phyloP scores from a whole-genome alignment of 2,888 invertebrate genomes.

The Aradus depressus region DNA sequence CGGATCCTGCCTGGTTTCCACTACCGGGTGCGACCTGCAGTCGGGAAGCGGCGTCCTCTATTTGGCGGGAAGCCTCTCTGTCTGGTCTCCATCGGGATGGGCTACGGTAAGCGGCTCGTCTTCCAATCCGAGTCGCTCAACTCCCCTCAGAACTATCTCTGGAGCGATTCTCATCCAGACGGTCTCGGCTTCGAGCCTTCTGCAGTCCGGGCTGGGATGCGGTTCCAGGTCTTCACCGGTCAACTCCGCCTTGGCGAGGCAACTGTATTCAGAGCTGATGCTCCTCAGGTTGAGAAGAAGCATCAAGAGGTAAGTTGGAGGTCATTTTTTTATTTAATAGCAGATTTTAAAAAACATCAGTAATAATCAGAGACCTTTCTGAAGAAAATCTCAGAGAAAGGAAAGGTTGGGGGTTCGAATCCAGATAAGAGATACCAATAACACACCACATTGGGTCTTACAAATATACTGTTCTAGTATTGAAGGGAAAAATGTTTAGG shows the following conservation, averaged over 20 bases:
- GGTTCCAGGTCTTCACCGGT: constrained; percentile 49
- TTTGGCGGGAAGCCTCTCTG: constrained; percentile 53
- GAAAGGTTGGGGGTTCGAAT: too few species aligned
- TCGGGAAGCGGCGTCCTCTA: constrained; percentile 47
- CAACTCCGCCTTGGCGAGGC: constrained; percentile 54
- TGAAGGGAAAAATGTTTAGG: too few species aligned
- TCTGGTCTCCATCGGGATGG: constrained; percentile 56
- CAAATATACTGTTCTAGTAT: too few species aligned
- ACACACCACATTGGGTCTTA: too few species aligned
- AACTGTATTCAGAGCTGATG: constrained; percentile 53
- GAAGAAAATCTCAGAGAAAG: too few species aligned
- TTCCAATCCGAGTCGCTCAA: constrained; percentile 51
- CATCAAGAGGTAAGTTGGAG: constrained; percentile 45
- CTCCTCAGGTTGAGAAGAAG: constrained; percentile 54
- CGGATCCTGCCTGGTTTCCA: constrained; percentile 60
- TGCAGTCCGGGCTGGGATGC: constrained; percentile 54
- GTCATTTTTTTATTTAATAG: neutral
- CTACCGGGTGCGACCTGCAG: constrained; percentile 59
- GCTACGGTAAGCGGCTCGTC: constrained; percentile 63
- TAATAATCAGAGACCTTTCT: too few species aligned
- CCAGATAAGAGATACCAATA: too few species aligned
- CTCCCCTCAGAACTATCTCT: constrained; percentile 50
- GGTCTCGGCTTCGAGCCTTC: constrained; percentile 58
- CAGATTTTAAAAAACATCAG: too few species aligned
- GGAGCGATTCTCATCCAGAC: constrained; percentile 65